Base-by-base conservation (phyloP, 2,888 invertebrate species). In the Acrobasis consociella region DNA sequence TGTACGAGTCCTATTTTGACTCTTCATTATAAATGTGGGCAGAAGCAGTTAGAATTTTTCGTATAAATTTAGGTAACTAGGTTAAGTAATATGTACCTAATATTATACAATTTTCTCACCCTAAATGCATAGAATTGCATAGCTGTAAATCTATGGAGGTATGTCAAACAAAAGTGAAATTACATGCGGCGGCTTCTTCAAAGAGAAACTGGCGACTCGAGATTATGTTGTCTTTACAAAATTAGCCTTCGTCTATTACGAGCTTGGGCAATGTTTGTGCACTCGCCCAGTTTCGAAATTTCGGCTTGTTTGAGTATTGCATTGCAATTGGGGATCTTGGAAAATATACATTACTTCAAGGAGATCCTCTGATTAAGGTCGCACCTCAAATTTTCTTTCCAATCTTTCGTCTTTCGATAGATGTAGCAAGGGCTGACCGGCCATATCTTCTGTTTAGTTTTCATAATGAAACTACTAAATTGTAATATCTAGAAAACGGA, bases 171-270 rank as follows among this genome's bases (percentile, higher is more conserved):
- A 70, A 81, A 82, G 83, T 82, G 81, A 86, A 87, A 85, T 80
- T 76, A 78, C 66, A 80, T 77, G 77, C 74, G 77, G 76, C 85
- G 82, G 87, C 78, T 71, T 71, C 78, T 77, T 84, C 88, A 89
- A 89, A 89, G 87, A 62, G 70, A 68, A 65, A 61, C 85, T 86
- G 78, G 77, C 72, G 74, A 80, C 78, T 76, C 64, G 73, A 86
- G 83, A 88, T 89, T 82, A 81, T 86, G 87, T 85, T 84, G 86
- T 86, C 86, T 89, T 85, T 86, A 85, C 81, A 81, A 87, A 89
- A 90, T 89, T 87, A 85, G 85, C 86, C 78, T 74, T 75, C 70
- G 76, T 76, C 70, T 80, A 85, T 82, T 80, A 83, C 75, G 76
- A 73, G 70, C 80, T 88, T 85, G 80, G 75, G 87, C 81, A 88